Base-by-base conservation (phyloP, 2,113 vertebrate species). In the Scartelaos histophorus region DNA sequence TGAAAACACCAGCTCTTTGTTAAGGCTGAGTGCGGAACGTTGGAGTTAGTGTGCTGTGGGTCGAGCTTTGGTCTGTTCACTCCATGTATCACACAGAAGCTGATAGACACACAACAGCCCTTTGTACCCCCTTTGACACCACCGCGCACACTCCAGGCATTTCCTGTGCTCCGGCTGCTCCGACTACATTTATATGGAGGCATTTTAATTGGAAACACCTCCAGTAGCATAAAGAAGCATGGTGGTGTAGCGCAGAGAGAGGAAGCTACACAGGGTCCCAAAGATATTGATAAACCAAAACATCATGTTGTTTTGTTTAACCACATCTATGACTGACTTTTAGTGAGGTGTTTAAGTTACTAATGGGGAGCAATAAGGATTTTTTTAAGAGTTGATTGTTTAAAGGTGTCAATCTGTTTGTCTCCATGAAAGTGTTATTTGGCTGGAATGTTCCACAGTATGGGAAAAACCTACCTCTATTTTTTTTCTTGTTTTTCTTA, bases 181-280 rank as follows among this genome's bases (percentile, higher is more conserved):
- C 84, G 86, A 89, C 85, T 88, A 82, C 89, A 89, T 89, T 91
- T 84, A 83, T 74, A 82, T 58, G 74, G 87, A 90, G 82, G 89
- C 88, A 91, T 91, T 92, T 90, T 90, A 93, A 91, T 91, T 87
- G 87, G 87, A 91, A 88, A 81, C 90, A 90, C 83, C 83, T 87
- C 53, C 70, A 54, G 80, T 43, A 72, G 78, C 81, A 87, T 43
- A 77, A 75, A 79, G 85, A 69, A 76, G 83, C 79, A 68, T n/a
- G 35, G 77, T 75, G 76, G 79, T 79, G 73, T 82, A 64, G 78
- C 81, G 46, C 71, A 64, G 81, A 79, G 77, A 79, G 38, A 9
- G 38, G 10, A 10, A 43, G 38, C 1, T 43, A 73, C 66, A 13
- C 24, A 25, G 69, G 82, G 81, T 80, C 76, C 74, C 76, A 49